Evolutionary conservation across 1,140 invertebrate genomes (phyloP).

Genomic region (Drosophila repletoides): DNA sequence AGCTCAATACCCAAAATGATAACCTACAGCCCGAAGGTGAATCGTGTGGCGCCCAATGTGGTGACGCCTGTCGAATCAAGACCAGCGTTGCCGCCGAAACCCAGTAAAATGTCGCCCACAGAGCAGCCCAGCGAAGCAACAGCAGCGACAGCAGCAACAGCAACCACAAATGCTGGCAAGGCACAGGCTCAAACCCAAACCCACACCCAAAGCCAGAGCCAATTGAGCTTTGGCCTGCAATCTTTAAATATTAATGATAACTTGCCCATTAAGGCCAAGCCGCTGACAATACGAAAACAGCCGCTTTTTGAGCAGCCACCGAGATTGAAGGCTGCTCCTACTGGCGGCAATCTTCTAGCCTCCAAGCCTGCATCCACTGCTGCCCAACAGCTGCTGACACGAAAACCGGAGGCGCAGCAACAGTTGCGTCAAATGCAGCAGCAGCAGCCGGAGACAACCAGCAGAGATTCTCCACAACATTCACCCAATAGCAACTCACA

Average conservation of each 20-base stretch:
- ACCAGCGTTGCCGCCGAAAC: constrained; percentile 90
- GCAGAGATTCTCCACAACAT: constrained; percentile 48
- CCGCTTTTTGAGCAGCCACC: constrained; percentile 90
- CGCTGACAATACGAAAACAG: constrained; percentile 90
- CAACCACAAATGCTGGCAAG: neutral
- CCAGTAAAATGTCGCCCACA: constrained; percentile 82
- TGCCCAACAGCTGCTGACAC: constrained; percentile 82
- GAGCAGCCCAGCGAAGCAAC: constrained; percentile 33
- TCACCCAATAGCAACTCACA: constrained; percentile 66
- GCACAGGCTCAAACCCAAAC: constrained; percentile 1
- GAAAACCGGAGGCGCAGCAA: constrained; percentile 90
- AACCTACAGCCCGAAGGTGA: constrained; percentile 84
- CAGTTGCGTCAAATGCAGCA: constrained; percentile 46
- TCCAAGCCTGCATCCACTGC: no score
- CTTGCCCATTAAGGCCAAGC: constrained; percentile 88
- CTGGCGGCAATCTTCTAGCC: no score
- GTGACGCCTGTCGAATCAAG: constrained; percentile 72
- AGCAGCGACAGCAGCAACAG: neutral
- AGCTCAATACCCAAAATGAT: constrained; percentile 87
- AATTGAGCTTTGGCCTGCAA: constrained; percentile 81
- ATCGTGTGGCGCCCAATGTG: constrained; percentile 79
- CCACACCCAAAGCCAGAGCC: constrained; percentile 35
- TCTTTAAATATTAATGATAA: constrained; percentile 83
- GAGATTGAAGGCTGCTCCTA: constrained; percentile 85
- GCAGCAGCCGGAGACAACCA: constrained; percentile 12